These are phyloP conservation scores for Trematocara variabile DNA, from an alignment of 2,113 vertebrate species.

Conservation along the genomic window DNA sequence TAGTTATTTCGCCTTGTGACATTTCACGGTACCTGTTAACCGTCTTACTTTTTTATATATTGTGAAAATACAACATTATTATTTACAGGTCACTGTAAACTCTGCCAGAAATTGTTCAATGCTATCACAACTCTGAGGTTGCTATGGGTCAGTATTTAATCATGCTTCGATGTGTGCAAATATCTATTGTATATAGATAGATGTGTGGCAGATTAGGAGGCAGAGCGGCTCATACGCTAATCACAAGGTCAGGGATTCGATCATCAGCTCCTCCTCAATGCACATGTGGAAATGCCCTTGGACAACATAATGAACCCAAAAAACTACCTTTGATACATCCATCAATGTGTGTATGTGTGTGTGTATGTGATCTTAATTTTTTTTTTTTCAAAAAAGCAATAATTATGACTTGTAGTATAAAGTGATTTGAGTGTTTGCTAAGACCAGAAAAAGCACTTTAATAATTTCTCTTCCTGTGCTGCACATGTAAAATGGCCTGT, in stretches of 20 bases:
- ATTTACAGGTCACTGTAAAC: neutral
- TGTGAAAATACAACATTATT: neutral
- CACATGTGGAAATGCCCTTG: neutral
- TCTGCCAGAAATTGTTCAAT: neutral
- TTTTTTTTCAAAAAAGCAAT: rapidly evolving
- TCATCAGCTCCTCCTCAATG: neutral
- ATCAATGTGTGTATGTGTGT: neutral
- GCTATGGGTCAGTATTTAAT: neutral
- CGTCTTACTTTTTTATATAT: neutral
- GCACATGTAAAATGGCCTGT: neutral
- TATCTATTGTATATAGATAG: neutral
- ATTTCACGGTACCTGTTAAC: neutral
- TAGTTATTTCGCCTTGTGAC: neutral
- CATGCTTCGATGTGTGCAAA: neutral
- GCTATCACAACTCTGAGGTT: neutral
- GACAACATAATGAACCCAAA: neutral
- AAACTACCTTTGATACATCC: neutral
- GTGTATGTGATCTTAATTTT: neutral
- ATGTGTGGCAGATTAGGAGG: neutral
- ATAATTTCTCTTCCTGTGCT: neutral
- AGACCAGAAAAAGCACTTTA: neutral
- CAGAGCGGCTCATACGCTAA: neutral
- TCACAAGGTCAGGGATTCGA: neutral
- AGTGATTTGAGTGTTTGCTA: neutral
- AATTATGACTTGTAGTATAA: neutral